phyloP scores from a whole-genome alignment of 2,797 vertebrate genomes.

The Anguilla obscura region DNA sequence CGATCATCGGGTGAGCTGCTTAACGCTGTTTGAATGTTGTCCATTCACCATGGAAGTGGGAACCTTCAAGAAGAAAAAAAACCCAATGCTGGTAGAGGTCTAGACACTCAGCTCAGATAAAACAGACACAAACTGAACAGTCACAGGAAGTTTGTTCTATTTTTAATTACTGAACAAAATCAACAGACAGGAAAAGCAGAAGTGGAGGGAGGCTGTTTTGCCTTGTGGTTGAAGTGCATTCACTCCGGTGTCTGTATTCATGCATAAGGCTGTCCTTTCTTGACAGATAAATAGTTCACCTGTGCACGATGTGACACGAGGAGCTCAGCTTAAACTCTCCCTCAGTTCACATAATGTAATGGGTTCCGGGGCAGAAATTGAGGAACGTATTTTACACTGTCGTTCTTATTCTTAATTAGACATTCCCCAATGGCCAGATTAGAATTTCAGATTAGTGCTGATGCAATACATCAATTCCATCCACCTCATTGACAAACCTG shows the following conservation, averaged over 20 bases:
- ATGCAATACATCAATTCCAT: not conserved
- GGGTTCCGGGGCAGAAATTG: not conserved
- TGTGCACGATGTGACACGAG: not conserved
- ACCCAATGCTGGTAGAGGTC: not conserved
- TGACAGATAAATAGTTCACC: not conserved
- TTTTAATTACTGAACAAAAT: not conserved
- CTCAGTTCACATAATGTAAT: not conserved
- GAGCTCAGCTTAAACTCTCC: not conserved
- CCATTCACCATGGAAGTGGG: not conserved
- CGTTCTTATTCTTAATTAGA: not conserved
- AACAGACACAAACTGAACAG: not conserved
- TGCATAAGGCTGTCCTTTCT: not conserved
- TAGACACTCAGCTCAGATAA: not conserved
- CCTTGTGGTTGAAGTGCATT: not conserved
- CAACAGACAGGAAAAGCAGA: not conserved
- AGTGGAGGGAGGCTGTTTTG: not conserved
- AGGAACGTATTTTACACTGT: not conserved
- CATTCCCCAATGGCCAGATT: not conserved
- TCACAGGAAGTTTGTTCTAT: not conserved
- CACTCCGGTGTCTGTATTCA: not conserved
- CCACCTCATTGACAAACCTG: not conserved
- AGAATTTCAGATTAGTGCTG: not conserved
- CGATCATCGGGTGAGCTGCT: not conserved
- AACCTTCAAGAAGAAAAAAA: not conserved
- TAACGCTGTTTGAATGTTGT: conserved; percentile 19